Evolutionary conservation across 2,888 invertebrate genomes (phyloP).

Genomic region (Byasa hedistus): DNA sequence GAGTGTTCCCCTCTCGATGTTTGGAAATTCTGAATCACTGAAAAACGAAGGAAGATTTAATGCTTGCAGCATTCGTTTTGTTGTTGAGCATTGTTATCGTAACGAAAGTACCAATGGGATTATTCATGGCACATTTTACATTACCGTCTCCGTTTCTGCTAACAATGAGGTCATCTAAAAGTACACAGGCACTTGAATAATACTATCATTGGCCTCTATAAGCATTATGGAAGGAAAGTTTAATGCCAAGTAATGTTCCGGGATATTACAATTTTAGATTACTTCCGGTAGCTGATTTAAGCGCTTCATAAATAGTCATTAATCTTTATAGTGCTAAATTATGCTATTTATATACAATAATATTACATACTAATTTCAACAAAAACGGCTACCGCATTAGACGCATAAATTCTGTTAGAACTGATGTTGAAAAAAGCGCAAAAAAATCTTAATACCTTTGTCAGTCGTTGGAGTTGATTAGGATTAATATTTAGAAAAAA

Average conservation of each 20-base stretch:
- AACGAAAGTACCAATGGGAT: conserved; percentile 31
- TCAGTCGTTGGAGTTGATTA: not conserved
- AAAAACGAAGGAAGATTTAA: conserved; percentile 35
- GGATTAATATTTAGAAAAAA: not conserved
- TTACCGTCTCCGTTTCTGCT: conserved; percentile 30
- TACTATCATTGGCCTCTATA: conserved; percentile 3
- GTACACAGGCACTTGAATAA: conserved; percentile 46
- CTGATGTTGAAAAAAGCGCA: not conserved
- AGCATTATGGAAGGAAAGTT: conserved; percentile 26
- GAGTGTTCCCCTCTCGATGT: conserved; percentile 34
- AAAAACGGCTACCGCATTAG: not conserved
- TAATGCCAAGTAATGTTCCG: conserved; percentile 17
- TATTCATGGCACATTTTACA: conserved; percentile 37
- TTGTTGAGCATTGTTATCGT: conserved; percentile 29
- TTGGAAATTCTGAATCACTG: conserved; percentile 44
- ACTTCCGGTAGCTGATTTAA: conserved; percentile 16
- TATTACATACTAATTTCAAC: no score
- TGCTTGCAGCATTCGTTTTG: conserved; percentile 19
- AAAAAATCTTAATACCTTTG: not conserved
- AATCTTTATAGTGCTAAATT: not conserved
- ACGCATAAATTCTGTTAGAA: not conserved
- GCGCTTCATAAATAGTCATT: not conserved
- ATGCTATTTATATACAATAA: not conserved
- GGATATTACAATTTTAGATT: conserved; percentile 16
- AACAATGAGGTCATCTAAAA: conserved; percentile 54